Base-by-base conservation (phyloP, 2,797 vertebrate species). In the Allobates femoralis region DNA sequence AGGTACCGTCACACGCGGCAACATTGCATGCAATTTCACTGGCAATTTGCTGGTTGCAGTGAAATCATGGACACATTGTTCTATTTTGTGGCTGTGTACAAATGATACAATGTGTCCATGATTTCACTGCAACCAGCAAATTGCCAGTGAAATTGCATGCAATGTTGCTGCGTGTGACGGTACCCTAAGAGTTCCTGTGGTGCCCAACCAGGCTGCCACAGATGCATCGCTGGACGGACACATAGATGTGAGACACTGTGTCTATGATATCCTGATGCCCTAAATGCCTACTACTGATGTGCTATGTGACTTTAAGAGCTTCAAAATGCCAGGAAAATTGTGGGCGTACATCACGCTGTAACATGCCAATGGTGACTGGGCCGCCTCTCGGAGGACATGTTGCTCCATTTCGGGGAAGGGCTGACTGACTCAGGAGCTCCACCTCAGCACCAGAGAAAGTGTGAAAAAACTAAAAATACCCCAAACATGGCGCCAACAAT, bases 361-460 rank as follows among this genome's bases (percentile, higher is more conserved):
- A 60, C 84, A 79, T 55, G 83, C 62, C 32, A 28, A 6, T 56
- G 6, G 16, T 46, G 62, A 32, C 62, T 5, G 46, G 62, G 51
- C 76, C 46, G 62, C 75, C 26, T 41, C 26, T 12, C 50, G 32
- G 73, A 64, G 58, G 64, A 55, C 64, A 69, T 19, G 34, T 41
- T 34, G 51, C 41, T 78, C 16, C 37, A 58, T 69, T 51, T 58
- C 46, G 79, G 84, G 84, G 84, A 41, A 85, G 84, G 76, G 84
- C 64, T 15, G 75, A 41, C 75, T 85, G 83, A 85, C 74, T 85
- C 75, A 85, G 32, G 18, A 56, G 23, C 83, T 85, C 83, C 83
- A 85, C 83, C 83, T 69, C 30, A 56, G 28, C 56, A 62, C 15
- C 7, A 67, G 30, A 76, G 30, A 30, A 18, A 64, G 19, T 66